Percentiles rank a stretch among this genome's conserved stretches.
Evolutionary conservation across 1,140 invertebrate genomes (phyloP).

Genomic region (Archivesica marissinica): DNA sequence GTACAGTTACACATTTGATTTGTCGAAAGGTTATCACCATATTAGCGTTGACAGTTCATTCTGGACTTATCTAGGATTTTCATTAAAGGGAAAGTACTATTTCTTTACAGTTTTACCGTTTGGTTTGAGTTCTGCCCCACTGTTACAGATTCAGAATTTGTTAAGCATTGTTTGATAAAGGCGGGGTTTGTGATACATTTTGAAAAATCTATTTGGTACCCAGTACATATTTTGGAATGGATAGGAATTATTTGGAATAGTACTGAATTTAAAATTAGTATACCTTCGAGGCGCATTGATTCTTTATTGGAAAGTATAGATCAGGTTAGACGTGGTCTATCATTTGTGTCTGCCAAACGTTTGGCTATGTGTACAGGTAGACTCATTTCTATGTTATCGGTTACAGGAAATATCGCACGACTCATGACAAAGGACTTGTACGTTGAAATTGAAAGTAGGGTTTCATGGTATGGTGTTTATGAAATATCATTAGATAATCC

Average conservation of each 20-base stretch:
- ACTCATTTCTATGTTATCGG: constrained; percentile 29
- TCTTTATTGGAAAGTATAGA: too few relatives aligned
- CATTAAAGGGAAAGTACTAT: not conserved
- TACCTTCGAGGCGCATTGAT: not conserved
- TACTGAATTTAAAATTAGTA: not conserved
- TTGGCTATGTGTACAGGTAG: not conserved
- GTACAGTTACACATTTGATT: not conserved
- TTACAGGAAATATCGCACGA: not conserved
- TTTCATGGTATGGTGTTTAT: not conserved
- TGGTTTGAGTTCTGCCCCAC: not conserved
- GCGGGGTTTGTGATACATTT: constrained; percentile 19
- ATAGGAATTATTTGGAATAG: constrained; percentile 19
- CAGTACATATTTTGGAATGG: constrained; percentile 9
- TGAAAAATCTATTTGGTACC: constrained; percentile 19
- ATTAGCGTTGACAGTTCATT: not conserved
- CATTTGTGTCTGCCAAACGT: not conserved
- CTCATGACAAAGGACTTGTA: not conserved
- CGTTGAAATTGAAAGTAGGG: not conserved
- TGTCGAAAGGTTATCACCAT: not conserved
- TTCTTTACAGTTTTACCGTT: not conserved
- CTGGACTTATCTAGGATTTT: not conserved
- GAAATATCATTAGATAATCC: not conserved
- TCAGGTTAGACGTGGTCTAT: too few relatives aligned
- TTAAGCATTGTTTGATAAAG: not conserved
- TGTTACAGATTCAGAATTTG: not conserved